phyloP scores from a whole-genome alignment of 1,140 invertebrate genomes.

The Sycobia sp. region DNA sequence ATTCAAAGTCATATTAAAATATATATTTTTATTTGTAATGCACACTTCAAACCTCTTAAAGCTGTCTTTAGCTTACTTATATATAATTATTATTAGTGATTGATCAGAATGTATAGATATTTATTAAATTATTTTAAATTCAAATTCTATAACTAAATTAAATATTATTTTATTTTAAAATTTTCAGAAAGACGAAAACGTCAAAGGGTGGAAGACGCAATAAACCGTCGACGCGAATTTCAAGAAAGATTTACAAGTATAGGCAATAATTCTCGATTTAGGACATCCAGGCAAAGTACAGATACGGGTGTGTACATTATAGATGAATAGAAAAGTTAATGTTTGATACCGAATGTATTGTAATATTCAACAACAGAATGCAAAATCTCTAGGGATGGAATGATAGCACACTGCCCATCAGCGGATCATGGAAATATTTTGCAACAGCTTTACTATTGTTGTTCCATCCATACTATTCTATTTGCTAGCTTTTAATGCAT shows the following conservation, averaged over 20 bases:
- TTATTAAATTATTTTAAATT: too few species aligned
- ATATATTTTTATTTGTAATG: constrained; percentile 10
- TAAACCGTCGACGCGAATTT: constrained; percentile 73
- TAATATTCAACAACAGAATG: neutral
- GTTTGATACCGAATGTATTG: constrained; percentile 15
- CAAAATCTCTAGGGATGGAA: constrained; percentile 18
- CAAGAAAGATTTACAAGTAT: constrained; percentile 68
- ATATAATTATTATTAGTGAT: too few species aligned
- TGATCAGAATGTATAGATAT: too few species aligned
- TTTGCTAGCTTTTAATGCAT: constrained; percentile 25
- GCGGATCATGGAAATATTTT: neutral
- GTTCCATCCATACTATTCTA: constrained; percentile 4
- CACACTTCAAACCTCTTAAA: too few species aligned
- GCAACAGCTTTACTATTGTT: neutral
- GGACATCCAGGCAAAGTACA: constrained; percentile 62
- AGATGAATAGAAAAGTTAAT: constrained; percentile 19
- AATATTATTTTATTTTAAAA: constrained; percentile 23
- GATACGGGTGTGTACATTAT: constrained; percentile 58
- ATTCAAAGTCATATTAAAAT: too few species aligned
- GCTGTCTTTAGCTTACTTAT: too few species aligned
- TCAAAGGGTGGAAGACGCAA: constrained; percentile 79
- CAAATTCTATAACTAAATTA: too few species aligned
- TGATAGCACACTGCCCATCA: neutral
- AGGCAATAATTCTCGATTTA: constrained; percentile 59
- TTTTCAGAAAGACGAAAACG: constrained; percentile 76